Conservation (phyloP, 2,888 invertebrate genomes). For the Campoplex nolae region DNA sequence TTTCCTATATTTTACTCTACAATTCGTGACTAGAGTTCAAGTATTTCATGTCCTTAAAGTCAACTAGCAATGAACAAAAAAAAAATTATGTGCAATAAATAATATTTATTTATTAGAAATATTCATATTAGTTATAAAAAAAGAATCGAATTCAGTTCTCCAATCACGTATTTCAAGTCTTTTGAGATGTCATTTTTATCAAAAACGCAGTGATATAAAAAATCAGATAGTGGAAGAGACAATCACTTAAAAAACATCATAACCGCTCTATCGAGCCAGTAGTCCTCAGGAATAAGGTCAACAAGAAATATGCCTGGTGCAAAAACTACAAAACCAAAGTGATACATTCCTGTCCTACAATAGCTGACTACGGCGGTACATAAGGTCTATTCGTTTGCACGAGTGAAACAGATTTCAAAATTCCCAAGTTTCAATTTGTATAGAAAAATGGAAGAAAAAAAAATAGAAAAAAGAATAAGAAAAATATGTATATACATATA, state of each 20-base stretch:
- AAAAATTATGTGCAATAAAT: too few species aligned
- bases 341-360: slow-evolving; percentile 1
- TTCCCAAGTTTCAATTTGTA: not conserved
- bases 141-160: not conserved
- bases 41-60: not conserved
- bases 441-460: not conserved
- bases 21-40: not conserved
- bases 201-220: too few species aligned
- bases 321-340: not conserved
- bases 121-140: too few species aligned
- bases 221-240: not conserved
- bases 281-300: not conserved
- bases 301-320: not conserved
- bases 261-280: not conserved
- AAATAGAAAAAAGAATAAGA: not conserved
- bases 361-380: not conserved
- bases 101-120: too few species aligned
- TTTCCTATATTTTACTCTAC: not conserved
- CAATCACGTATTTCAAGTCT: not conserved
- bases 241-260: not conserved
- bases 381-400: not conserved
- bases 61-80: too few species aligned
- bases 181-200: too few species aligned
- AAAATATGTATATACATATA: not conserved
- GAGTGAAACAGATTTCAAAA: slow-evolving; percentile 6